These are phyloP conservation scores for Australoheros scitulus DNA, from an alignment of 2,113 vertebrate genomes.

Conservation along the genomic window DNA sequence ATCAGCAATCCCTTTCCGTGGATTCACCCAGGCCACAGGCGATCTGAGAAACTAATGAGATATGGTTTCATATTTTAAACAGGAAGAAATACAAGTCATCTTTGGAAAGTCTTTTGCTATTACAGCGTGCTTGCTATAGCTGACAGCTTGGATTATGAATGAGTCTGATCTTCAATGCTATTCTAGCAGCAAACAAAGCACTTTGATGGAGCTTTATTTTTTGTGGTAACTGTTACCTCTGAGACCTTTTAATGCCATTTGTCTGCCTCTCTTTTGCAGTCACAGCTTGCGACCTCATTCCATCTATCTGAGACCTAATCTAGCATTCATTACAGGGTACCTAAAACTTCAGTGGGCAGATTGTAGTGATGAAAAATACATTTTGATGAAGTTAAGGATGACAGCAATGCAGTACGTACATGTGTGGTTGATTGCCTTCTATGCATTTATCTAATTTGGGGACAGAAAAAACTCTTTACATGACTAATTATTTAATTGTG, in stretches of 20 bases:
- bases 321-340: background rate
- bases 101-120: background rate
- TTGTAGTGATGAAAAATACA: background rate
- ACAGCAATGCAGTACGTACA: background rate
- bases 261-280: background rate
- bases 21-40: background rate
- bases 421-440: background rate
- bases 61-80: background rate
- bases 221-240: background rate
- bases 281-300: background rate
- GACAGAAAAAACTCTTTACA: background rate
- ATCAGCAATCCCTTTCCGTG: constrained; percentile 21
- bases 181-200: background rate
- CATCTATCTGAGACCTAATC: background rate
- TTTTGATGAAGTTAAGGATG: background rate
- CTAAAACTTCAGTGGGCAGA: background rate
- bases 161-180: background rate
- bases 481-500: background rate
- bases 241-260: background rate
- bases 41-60: background rate
- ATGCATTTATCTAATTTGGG: background rate
- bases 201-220: background rate
- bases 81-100: background rate
- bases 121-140: background rate
- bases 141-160: background rate